These are phyloP conservation scores for Meandrusa payeni DNA, from an alignment of 2,888 invertebrate species.

Conservation along the genomic window DNA sequence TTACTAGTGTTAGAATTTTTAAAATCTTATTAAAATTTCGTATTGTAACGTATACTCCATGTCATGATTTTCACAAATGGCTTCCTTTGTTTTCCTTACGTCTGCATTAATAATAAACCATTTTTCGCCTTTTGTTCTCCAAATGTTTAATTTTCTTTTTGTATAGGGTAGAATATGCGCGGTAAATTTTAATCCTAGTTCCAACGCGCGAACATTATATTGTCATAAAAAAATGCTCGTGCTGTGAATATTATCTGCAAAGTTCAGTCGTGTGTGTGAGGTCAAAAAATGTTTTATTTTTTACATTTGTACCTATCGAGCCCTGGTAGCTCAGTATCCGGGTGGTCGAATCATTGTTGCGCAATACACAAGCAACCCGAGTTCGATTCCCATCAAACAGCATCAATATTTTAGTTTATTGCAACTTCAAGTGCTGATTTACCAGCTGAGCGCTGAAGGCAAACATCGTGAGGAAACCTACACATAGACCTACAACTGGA, in stretches of 20 bases:
- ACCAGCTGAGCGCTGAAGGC: no score
- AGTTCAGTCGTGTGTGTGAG: slow-evolving; percentile 2
- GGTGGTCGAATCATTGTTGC: no score
- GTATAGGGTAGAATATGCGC: slow-evolving; percentile 5
- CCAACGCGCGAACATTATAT: slow-evolving; percentile 4
- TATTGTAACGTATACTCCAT: background rate
- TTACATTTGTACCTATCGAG: no score
- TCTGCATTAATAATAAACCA: slow-evolving; percentile 10
- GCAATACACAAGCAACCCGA: no score
- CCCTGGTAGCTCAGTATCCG: no score
- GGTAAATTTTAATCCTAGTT: slow-evolving; percentile 16
- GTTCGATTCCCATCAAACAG: no score
- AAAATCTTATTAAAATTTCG: no score
- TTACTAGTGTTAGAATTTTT: no score
- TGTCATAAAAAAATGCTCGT: slow-evolving; percentile 16
- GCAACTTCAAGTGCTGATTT: no score
- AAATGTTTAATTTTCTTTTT: slow-evolving; percentile 19
- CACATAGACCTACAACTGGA: no score
- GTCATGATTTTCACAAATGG: background rate
- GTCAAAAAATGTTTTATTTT: background rate
- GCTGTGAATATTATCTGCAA: slow-evolving; percentile 8
- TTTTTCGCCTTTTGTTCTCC: slow-evolving; percentile 6
- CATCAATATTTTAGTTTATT: no score
- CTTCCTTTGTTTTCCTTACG: background rate
- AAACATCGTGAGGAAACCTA: no score